These are phyloP conservation scores for Huso huso DNA, from an alignment of 2,797 vertebrate species.

Conservation along the genomic window DNA sequence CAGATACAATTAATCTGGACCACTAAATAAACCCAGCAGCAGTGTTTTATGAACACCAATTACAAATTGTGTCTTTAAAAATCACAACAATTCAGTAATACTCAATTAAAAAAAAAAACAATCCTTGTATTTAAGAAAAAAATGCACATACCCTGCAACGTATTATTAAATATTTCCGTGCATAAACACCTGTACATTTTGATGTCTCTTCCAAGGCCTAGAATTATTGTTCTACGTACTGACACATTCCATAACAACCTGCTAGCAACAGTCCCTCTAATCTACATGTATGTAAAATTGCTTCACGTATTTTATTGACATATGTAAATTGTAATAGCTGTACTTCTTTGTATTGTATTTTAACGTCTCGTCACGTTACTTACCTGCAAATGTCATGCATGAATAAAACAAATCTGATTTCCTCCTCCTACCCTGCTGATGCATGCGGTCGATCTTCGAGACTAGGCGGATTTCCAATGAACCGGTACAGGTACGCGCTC, in stretches of 20 bases:
- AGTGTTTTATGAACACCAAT: no score
- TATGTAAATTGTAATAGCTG: not conserved
- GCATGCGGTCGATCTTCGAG: conserved; percentile 7
- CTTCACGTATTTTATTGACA: not conserved
- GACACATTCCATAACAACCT: conserved; percentile 5
- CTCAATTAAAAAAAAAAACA: conserved; percentile 3
- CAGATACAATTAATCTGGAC: not conserved
- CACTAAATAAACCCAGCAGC: not conserved
- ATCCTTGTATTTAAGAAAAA: not conserved
- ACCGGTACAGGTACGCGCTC: conserved; percentile 13
- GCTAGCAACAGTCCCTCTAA: conserved; percentile 9
- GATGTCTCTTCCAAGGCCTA: conserved; percentile 11
- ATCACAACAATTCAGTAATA: not conserved
- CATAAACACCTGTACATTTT: not conserved
- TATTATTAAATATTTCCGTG: not conserved
- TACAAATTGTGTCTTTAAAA: no score
- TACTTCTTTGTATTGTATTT: conserved; percentile 4
- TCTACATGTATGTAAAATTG: not conserved
- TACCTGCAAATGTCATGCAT: conserved; percentile 19
- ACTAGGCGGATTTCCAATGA: conserved; percentile 11
- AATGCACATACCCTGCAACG: not conserved
- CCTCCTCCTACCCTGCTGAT: not conserved
- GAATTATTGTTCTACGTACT: conserved; percentile 5
- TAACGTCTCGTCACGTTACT: conserved; percentile 5
- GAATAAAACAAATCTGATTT: conserved; percentile 4